Evolutionary conservation across 2,888 invertebrate genomes (phyloP), one percentile per base, ranked within the genome.

Genomic region (Volucella inflata): DNA sequence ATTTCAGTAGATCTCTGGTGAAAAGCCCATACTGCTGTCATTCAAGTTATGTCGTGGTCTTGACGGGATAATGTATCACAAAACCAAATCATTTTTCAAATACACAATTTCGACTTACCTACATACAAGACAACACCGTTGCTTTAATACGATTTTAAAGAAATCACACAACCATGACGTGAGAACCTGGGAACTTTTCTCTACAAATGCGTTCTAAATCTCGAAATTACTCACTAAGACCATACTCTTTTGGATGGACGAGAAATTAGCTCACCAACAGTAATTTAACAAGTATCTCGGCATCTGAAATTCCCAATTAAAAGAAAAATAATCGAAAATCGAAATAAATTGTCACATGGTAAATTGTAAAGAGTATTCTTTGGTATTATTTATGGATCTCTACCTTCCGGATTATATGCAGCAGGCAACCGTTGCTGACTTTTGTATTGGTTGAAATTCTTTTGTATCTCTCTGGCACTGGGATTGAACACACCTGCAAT

Each of bases 131-230:
- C 30, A 30, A 6, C 16, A 40, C 59, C 42, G 59, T 59, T 59
- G 42, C 3, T 12, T 59, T 59, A 17, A 59, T 21, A 12, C 8
- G 16, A 59, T 59, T 53, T 53, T 2, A 10, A 53, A 21, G 44
- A 21, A 44, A 42, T 64, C 42, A 67, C 53, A 53, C 30, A 53
- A 67, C 67, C 67, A 42, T 67, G 67, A 67, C 51, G 21, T 40
- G 53, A 53, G 12, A 6, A 16, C 17, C 53, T 53, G 67, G 53
- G 67, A 67, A 67, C 51, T 17, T 53, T 59, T 59, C 17, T 9
- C 10, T 38, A 12, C 17, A 11, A 16, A 38, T 8, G 38, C 11
- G 14, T 21, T 44, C 44, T 59, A 42, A 59, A 59, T 42, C 42
- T 12, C 59, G 2, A 59, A 42, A 42, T 42, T 17, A 59, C 8